These are phyloP conservation scores for Urocyon cinereoargenteus DNA, from an alignment of 2,797 vertebrate genomes.

Conservation along the genomic window DNA sequence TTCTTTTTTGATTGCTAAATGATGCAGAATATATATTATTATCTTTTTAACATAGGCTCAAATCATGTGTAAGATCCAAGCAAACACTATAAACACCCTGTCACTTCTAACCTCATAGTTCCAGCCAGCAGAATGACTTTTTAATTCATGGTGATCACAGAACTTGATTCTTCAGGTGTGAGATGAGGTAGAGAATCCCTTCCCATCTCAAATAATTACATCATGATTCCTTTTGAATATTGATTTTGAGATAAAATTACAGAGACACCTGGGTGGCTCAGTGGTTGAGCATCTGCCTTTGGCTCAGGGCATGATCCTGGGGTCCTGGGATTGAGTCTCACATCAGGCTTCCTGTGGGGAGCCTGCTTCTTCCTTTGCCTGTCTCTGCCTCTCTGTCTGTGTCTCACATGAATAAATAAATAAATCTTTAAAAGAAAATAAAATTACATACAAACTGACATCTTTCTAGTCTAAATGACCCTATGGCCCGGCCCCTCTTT, in stretches of 20 bases:
- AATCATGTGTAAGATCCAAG: neutral
- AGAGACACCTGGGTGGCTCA: too few species aligned
- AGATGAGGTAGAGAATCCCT: slow-evolving; percentile 9
- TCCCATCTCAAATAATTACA: slow-evolving; percentile 54
- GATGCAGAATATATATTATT: neutral
- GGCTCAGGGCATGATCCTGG: too few species aligned
- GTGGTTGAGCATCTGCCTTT: too few species aligned
- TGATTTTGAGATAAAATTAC: slow-evolving; percentile 47
- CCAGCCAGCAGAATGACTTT: slow-evolving; percentile 41
- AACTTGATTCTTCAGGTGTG: slow-evolving; percentile 57
- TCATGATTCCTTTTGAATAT: neutral
- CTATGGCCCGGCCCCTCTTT: neutral
- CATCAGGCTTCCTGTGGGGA: too few species aligned
- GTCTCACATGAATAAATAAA: too few species aligned
- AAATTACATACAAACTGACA: neutral
- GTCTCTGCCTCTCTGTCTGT: too few species aligned
- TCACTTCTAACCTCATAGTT: slow-evolving; percentile 1
- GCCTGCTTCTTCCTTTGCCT: too few species aligned
- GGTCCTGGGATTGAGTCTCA: too few species aligned
- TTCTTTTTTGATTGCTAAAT: neutral
- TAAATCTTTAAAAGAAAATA: neutral
- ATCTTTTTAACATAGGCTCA: slow-evolving; percentile 48
- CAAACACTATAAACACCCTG: neutral
- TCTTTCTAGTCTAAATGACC: neutral
- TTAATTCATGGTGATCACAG: slow-evolving; percentile 32